Conservation (phyloP, 2,888 invertebrate species). For the Orthonychiurus folsomi region DNA sequence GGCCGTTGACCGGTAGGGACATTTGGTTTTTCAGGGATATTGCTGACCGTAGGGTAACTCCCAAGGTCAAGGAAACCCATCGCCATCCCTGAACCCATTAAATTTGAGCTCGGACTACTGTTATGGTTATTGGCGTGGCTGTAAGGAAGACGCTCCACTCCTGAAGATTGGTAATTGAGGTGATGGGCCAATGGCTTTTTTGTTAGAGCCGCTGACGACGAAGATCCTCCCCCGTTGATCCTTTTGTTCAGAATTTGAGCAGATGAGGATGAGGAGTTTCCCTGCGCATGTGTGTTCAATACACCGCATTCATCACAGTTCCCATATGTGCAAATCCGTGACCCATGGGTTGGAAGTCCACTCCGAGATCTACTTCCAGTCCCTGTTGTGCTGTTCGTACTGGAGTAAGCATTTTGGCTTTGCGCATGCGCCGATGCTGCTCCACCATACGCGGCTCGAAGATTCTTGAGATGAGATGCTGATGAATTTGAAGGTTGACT, state of each 20-base stretch:
- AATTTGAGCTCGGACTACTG: not conserved
- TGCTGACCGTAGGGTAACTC: not conserved
- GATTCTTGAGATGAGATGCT: not conserved
- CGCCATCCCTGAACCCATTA: not conserved
- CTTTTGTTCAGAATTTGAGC: too few species aligned
- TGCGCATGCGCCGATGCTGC: not conserved
- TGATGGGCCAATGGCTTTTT: not conserved
- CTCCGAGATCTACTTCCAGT: slow-evolving; percentile 9
- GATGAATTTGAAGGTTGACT: too few species aligned
- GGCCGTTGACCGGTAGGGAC: too few species aligned
- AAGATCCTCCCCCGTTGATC: not conserved
- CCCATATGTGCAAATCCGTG: slow-evolving; percentile 28
- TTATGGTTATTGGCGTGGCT: not conserved
- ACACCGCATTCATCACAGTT: slow-evolving; percentile 34
- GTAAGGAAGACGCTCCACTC: not conserved
- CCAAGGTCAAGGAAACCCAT: not conserved
- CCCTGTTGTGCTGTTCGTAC: not conserved
- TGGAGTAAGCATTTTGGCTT: not conserved
- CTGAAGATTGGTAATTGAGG: not conserved
- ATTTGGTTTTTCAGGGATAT: not conserved
- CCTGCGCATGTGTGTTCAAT: slow-evolving; percentile 9
- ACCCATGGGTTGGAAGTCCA: slow-evolving; percentile 10
- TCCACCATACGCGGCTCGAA: not conserved
- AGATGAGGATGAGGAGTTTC: too few species aligned
- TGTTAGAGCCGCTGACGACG: not conserved